Evolutionary conservation across 2,888 invertebrate species (phyloP).

Genomic region (Belgica antarctica): DNA sequence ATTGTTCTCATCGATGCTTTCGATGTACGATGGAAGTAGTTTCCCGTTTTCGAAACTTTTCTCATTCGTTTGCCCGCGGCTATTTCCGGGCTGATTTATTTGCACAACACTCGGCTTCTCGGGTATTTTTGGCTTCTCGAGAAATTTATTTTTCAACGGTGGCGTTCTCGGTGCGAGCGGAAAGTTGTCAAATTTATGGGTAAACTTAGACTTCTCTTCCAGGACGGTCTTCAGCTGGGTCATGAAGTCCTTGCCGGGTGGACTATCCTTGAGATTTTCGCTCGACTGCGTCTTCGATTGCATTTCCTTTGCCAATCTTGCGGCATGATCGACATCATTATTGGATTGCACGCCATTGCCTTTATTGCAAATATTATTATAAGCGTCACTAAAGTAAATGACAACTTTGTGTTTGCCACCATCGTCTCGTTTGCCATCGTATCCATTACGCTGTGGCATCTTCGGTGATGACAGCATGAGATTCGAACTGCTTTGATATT

Average conservation of each 20-base stretch:
- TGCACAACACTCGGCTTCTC: slow-evolving; percentile 25
- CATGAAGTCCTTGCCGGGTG: slow-evolving; percentile 28
- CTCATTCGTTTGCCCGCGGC: slow-evolving; percentile 51
- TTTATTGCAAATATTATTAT: slow-evolving; percentile 26
- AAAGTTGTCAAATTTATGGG: slow-evolving; percentile 36
- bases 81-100: slow-evolving; percentile 35
- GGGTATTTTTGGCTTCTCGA: slow-evolving; percentile 22
- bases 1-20: slow-evolving; percentile 56
- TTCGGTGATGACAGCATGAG: background rate
- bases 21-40: slow-evolving; percentile 55
- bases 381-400: slow-evolving; percentile 67
- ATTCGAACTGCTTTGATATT: slow-evolving; percentile 36
- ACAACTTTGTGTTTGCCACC: slow-evolving; percentile 63
- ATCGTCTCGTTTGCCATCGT: background rate
- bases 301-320: slow-evolving; percentile 36
- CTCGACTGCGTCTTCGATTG: slow-evolving; percentile 12
- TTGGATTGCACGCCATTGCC: background rate
- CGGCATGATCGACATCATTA: slow-evolving; percentile 34
- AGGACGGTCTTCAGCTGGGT: slow-evolving; percentile 42
- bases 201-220: slow-evolving; percentile 42
- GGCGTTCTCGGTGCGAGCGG: background rate
- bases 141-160: slow-evolving; percentile 36
- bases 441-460: background rate
- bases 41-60: slow-evolving; percentile 50
- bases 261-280: background rate